Conservation (phyloP, 1,140 invertebrate genomes). For the Ganaspis sp. region DNA sequence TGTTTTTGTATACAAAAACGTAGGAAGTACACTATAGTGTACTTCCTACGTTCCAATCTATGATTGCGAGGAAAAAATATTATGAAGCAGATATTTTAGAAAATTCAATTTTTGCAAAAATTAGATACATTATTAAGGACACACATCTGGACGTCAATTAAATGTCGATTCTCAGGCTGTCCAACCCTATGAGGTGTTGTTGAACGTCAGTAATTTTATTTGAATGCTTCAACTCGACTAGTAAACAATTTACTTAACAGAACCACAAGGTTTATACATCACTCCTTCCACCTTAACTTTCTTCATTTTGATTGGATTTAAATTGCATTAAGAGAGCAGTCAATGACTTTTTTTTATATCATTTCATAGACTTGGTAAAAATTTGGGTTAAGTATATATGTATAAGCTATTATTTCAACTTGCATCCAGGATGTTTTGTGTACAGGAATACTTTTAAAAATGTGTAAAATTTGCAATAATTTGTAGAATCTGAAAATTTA, state of each 20-base stretch:
- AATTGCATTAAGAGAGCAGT: neutral
- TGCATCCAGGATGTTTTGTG: too few relatives aligned
- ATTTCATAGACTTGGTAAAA: too few relatives aligned
- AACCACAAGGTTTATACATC: conserved; percentile 42
- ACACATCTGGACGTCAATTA: neutral
- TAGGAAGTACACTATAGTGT: too few relatives aligned
- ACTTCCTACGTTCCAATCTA: too few relatives aligned
- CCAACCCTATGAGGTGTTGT: conserved; percentile 31
- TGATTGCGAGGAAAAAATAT: too few relatives aligned
- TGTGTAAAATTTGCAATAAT: too few relatives aligned
- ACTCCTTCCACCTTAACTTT: conserved; percentile 32
- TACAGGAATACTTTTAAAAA: too few relatives aligned
- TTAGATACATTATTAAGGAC: neutral
- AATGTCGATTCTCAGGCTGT: neutral
- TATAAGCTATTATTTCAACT: too few relatives aligned
- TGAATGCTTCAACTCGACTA: conserved; percentile 12
- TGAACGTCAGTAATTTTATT: conserved; percentile 43
- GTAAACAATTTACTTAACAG: conserved; percentile 47
- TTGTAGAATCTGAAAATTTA: neutral
- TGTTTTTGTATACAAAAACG: too few relatives aligned
- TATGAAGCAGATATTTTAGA: too few relatives aligned
- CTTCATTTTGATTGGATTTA: conserved; percentile 4
- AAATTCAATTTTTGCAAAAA: neutral
- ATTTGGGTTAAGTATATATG: too few relatives aligned
- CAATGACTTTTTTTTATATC: neutral